Evolutionary conservation across 1,140 invertebrate genomes (phyloP).

Genomic region (Andrena cerasifolii): DNA sequence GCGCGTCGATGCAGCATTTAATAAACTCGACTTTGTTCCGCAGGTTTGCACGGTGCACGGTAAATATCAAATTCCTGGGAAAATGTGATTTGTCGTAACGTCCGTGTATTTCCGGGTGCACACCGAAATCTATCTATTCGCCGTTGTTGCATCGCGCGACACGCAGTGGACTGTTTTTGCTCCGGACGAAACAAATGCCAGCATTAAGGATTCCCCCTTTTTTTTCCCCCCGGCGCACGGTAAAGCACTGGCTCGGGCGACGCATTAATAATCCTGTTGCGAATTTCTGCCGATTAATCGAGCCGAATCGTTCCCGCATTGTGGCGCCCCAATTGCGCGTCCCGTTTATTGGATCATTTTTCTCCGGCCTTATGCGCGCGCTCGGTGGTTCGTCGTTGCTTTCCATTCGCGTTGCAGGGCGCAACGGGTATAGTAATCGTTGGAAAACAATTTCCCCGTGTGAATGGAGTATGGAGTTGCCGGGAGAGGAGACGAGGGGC

Average conservation of each 20-base stretch:
- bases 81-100: not conserved
- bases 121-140: too few species aligned
- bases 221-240: too few species aligned
- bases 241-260: not conserved
- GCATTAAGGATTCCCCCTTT: not conserved
- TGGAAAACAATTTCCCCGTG: constrained; percentile 13
- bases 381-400: too few species aligned
- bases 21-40: not conserved
- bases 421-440: not conserved
- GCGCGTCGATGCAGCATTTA: not conserved
- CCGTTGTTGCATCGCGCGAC: not conserved
- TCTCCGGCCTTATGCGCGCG: too few species aligned
- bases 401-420: too few species aligned
- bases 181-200: not conserved
- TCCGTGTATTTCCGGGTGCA: too few species aligned
- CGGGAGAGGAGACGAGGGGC: not conserved
- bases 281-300: not conserved
- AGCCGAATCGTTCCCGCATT: not conserved
- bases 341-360: too few species aligned
- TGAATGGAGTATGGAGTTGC: not conserved
- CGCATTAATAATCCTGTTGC: not conserved
- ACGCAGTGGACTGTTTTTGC: not conserved
- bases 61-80: not conserved
- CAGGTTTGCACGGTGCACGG: not conserved
- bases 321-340: not conserved